Conservation (phyloP, 2,113 vertebrate genomes). For the Raja brachyura region DNA sequence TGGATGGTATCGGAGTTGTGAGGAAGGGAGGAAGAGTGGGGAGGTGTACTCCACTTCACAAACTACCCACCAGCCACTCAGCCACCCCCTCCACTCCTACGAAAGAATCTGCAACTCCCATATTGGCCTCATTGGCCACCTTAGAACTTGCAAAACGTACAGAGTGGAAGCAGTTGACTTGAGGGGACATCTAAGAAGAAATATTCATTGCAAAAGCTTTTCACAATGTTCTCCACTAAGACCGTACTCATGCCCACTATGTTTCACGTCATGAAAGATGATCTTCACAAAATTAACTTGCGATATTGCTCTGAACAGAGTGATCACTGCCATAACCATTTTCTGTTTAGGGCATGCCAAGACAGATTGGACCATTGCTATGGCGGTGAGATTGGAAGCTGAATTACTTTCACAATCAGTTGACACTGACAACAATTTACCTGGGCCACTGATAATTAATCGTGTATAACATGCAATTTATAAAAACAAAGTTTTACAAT, state of each 20-base stretch:
- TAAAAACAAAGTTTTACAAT: background rate
- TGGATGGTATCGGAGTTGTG: too few relatives aligned
- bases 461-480: background rate
- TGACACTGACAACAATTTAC: background rate
- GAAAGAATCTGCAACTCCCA: too few relatives aligned
- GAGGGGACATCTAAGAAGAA: background rate
- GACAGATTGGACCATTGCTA: background rate
- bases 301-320: background rate
- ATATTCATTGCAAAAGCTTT: background rate
- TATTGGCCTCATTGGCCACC: too few relatives aligned
- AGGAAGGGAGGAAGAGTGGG: too few relatives aligned
- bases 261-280: background rate
- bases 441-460: background rate
- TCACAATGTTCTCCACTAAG: background rate
- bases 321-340: background rate
- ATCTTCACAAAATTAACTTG: background rate
- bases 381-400: background rate
- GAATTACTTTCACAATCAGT: background rate
- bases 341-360: background rate
- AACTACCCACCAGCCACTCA: too few relatives aligned
- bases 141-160: background rate
- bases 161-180: background rate
- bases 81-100: too few relatives aligned
- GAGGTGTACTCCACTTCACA: too few relatives aligned
- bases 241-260: background rate